phyloP scores from a whole-genome alignment of 2,113 vertebrate genomes.

The Raja brachyura region DNA sequence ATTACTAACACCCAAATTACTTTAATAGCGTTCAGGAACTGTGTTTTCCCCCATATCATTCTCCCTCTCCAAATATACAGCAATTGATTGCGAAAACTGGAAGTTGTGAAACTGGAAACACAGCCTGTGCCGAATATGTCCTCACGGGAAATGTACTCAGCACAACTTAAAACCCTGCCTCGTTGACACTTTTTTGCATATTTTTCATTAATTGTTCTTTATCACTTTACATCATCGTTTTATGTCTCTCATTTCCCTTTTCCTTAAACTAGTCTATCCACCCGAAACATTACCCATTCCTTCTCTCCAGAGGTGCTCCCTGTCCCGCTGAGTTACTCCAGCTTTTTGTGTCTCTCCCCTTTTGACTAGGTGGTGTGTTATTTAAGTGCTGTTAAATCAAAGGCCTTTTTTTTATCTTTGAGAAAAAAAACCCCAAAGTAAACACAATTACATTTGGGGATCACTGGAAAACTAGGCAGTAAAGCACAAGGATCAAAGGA shows the following conservation, averaged over 20 bases:
- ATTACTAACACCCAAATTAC: neutral
- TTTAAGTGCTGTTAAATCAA: neutral
- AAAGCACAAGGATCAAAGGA: neutral
- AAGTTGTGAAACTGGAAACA: neutral
- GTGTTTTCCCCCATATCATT: neutral
- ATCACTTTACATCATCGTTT: too few relatives aligned
- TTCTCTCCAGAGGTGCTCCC: too few relatives aligned
- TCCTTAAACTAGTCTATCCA: too few relatives aligned
- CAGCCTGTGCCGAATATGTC: neutral
- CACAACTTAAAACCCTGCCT: neutral
- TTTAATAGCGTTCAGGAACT: neutral
- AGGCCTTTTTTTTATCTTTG: neutral
- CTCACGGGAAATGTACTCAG: neutral
- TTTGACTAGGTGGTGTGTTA: neutral
- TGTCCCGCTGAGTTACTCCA: too few relatives aligned
- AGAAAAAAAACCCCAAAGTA: neutral
- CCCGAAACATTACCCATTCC: too few relatives aligned
- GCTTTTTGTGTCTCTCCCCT: too few relatives aligned
- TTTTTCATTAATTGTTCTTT: too few relatives aligned
- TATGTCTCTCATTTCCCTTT: too few relatives aligned
- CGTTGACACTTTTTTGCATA: too few relatives aligned
- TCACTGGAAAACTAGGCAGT: neutral
- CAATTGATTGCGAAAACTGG: neutral
- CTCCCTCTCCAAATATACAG: neutral
- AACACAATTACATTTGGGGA: neutral